Evolutionary conservation across 2,888 invertebrate species (phyloP), one percentile per base, ranked within the genome.

Genomic region (Xylota sylvarum): DNA sequence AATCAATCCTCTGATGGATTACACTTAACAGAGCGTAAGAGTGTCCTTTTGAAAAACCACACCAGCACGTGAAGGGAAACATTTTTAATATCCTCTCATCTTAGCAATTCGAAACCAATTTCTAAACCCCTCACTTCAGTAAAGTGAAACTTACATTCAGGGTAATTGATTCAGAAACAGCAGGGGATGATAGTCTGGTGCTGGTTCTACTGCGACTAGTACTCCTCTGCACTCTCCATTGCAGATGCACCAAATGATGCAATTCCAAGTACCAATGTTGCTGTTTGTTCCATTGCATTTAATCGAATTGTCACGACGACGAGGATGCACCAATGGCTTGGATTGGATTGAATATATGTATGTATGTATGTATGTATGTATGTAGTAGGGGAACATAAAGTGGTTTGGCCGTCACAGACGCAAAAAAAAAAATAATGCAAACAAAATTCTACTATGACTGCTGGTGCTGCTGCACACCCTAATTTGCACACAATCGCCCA

Each of bases 401-500:
- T 85, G 76, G 70, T 77, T 76, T 60, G 67, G 60, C 65, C 79
- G 9, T 72, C 74, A 69, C 27, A 56, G 43, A 64, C 37, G 40
- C 56, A 52, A 50, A 79, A 40, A 32, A 50, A 14, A 52, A 9
- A 46, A 43, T 55, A 56, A 64, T 32, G 14, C 30, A 23, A 52
- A 52, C 6, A 62, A 55, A 32, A 35, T 46, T 50, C 81, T 40
- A 46, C 37, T 69, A 12, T 55, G 14, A 62, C 70, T 72, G 35
- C 46, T 72, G 23, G 2, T 23, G 35, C 46, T 72, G 32, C 69
- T 64, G 70, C 70, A 80, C 84, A 76, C 74, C 58, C 80, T 80
- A 85, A 85, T 85, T 85, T 85, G 84, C 84, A 85, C 84, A 85
- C 84, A 79, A 85, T 85, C 79, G 84, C 23, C 74, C 64, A 85